phyloP scores from a whole-genome alignment of 2,113 vertebrate species.

The Oreochromis spilurus region DNA sequence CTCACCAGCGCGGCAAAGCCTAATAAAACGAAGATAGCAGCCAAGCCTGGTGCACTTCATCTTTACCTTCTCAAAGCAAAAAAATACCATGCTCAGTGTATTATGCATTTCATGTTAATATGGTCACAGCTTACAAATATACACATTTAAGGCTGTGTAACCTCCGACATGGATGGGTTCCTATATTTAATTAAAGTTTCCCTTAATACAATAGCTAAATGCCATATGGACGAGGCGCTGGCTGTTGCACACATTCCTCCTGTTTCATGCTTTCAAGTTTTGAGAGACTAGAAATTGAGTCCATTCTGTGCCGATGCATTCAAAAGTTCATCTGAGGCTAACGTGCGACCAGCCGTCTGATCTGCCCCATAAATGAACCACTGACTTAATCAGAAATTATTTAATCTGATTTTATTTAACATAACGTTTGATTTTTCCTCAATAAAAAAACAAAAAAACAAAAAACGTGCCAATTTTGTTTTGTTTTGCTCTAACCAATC shows the following conservation, averaged over 20 bases:
- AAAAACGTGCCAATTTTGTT: not conserved
- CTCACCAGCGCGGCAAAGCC: slow-evolving; percentile 15
- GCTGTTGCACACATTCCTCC: not conserved
- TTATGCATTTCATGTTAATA: not conserved
- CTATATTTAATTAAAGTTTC: not conserved
- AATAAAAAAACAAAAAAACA: not conserved
- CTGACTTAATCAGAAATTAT: not conserved
- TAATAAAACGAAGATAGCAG: slow-evolving; percentile 39
- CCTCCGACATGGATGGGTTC: not conserved
- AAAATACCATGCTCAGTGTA: not conserved
- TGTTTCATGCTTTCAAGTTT: not conserved
- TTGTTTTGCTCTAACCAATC: not conserved
- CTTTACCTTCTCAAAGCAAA: slow-evolving; percentile 1
- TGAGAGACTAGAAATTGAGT: not conserved
- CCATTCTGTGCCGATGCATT: not conserved
- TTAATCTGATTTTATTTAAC: not conserved
- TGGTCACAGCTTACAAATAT: not conserved
- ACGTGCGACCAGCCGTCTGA: not conserved
- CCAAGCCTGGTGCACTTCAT: not conserved
- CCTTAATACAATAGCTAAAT: not conserved
- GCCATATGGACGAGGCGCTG: not conserved
- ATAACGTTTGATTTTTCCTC: not conserved
- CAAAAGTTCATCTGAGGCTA: not conserved
- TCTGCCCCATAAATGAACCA: not conserved
- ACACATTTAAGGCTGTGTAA: not conserved